These are phyloP conservation scores for Atopsyche davidsoni DNA, from an alignment of 1,140 invertebrate genomes.

Conservation along the genomic window DNA sequence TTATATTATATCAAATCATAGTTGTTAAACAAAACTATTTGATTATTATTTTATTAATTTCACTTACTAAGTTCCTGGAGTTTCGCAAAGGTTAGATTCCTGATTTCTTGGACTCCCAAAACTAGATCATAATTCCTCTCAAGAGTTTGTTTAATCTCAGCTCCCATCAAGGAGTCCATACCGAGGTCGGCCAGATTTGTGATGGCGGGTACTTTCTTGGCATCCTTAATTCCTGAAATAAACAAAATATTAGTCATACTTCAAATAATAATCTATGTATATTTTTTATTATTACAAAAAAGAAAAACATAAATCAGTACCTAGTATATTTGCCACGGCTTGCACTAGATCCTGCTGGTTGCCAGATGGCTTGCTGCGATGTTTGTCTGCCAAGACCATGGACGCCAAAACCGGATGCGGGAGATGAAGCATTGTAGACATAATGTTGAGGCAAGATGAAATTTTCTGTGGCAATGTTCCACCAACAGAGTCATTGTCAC, in stretches of 20 bases:
- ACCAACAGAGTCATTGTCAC: constrained; percentile 82
- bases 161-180: constrained; percentile 96
- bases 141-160: constrained; percentile 94
- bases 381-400: constrained; percentile 73
- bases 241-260: constrained; percentile 1
- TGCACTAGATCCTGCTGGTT: constrained; percentile 57
- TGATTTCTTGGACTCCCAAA: constrained; percentile 84
- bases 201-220: constrained; percentile 63
- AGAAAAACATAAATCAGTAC: constrained; percentile 34
- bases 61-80: constrained; percentile 59
- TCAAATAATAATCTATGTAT: no score
- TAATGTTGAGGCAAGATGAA: constrained; percentile 73
- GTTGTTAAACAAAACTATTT: not conserved
- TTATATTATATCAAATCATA: not conserved
- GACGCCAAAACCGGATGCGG: constrained; percentile 79
- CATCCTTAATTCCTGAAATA: constrained; percentile 64
- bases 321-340: constrained; percentile 78
- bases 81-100: constrained; percentile 68
- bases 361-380: constrained; percentile 48
- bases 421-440: constrained; percentile 85
- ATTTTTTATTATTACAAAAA: not conserved
- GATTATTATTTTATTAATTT: not conserved
- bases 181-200: constrained; percentile 85
- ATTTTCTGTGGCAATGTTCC: constrained; percentile 92
- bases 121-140: constrained; percentile 88